Evolutionary conservation across 2,797 vertebrate genomes (phyloP).

Genomic region (Propithecus perrieri): DNA sequence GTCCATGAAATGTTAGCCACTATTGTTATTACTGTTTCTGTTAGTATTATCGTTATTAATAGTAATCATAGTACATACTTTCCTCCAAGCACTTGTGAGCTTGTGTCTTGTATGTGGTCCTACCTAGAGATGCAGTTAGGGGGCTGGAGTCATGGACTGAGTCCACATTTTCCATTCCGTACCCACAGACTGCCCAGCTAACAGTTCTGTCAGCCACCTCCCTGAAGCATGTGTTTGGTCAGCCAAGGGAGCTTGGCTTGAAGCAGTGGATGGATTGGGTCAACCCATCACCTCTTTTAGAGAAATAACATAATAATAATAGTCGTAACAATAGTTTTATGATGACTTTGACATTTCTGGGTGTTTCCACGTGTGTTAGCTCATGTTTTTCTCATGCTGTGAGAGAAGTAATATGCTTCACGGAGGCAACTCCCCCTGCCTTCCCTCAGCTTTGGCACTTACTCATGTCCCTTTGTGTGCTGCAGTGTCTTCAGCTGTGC

Average conservation of each 20-base stretch:
- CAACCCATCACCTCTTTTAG: background rate
- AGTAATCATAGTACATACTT: background rate
- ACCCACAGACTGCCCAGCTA: background rate
- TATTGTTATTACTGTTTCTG: background rate
- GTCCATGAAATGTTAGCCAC: constrained; percentile 10
- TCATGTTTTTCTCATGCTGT: background rate
- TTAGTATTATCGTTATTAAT: background rate
- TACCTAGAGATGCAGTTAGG: background rate
- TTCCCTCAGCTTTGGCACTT: background rate
- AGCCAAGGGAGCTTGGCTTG: background rate
- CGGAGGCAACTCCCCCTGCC: background rate
- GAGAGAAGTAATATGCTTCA: background rate
- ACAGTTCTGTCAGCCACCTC: background rate
- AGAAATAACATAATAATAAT: background rate
- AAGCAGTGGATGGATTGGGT: background rate
- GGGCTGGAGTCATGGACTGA: background rate
- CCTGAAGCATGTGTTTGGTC: background rate
- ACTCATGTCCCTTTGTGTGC: background rate
- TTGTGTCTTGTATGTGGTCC: background rate
- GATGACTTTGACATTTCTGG: background rate
- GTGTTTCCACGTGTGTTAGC: background rate
- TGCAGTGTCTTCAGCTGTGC: background rate
- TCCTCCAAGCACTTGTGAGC: background rate
- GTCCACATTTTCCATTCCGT: background rate
- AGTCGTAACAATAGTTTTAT: background rate